Evolutionary conservation across 2,888 invertebrate species (phyloP).

Genomic region (Dascillus cervinus): DNA sequence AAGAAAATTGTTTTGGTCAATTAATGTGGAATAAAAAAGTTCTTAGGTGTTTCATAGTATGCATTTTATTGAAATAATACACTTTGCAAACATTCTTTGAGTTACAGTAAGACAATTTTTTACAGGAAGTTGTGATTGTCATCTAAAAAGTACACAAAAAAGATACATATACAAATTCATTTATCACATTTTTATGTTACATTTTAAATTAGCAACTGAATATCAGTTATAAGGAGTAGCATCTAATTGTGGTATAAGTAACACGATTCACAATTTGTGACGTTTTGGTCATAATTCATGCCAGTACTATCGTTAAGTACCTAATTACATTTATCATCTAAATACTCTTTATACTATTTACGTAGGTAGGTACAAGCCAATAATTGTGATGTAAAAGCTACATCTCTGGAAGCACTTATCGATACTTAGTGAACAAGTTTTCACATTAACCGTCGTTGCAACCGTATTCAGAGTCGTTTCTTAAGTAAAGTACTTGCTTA

Average conservation of each 20-base stretch:
- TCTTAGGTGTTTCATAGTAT: no score
- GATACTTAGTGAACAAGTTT: conserved; percentile 3
- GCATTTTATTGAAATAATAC: no score
- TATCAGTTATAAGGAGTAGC: conserved; percentile 10
- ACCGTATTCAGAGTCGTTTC: background rate
- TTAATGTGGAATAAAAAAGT: no score
- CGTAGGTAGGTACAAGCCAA: conserved; percentile 11
- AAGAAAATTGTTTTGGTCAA: no score
- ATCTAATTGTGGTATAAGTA: background rate
- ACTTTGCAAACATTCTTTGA: no score
- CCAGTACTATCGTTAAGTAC: no score
- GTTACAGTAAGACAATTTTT: no score
- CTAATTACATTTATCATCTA: background rate
- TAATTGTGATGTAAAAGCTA: conserved; percentile 3
- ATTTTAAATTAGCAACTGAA: conserved; percentile 11
- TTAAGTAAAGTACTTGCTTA: background rate
- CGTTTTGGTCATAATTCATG: no score
- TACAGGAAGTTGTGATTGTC: conserved; percentile 15
- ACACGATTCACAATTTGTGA: no score
- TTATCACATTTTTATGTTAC: conserved; percentile 10
- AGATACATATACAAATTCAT: background rate
- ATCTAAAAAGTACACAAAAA: conserved; percentile 8
- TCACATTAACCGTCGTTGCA: background rate
- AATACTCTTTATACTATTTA: background rate
- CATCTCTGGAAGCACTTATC: conserved; percentile 17